Percentiles rank a stretch among this genome's conserved stretches.
Evolutionary conservation across 2,113 vertebrate species (phyloP).

Genomic region (Prionailurus viverrinus): DNA sequence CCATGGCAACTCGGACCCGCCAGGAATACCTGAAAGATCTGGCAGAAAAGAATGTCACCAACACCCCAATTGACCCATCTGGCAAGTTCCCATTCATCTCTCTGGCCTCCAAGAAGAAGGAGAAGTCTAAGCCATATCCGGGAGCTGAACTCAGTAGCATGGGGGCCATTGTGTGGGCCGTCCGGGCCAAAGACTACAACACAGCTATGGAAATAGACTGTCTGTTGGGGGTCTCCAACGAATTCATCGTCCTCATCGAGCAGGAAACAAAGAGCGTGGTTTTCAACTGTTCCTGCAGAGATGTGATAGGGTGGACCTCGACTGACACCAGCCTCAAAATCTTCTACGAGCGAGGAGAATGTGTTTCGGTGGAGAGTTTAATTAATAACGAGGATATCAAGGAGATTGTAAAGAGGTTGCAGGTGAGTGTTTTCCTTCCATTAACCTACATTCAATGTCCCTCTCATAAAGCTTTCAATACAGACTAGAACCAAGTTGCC

Average conservation of each 20-base stretch:
- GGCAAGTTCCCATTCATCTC: conserved; percentile 98
- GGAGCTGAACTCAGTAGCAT: conserved; percentile 95
- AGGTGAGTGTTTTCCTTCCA: conserved; percentile 89
- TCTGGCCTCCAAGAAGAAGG: conserved; percentile 96
- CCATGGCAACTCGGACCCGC: conserved; percentile 97
- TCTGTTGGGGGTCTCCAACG: conserved; percentile 94
- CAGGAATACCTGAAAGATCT: conserved; percentile 98
- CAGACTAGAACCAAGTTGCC: neutral
- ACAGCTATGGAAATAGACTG: conserved; percentile 95
- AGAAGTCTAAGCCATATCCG: conserved; percentile 94
- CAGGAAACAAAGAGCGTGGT: conserved; percentile 95
- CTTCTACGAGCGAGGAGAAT: conserved; percentile 97
- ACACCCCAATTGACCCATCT: conserved; percentile 94
- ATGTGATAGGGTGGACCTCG: conserved; percentile 97
- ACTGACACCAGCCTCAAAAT: conserved; percentile 94
- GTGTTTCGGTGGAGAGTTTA: conserved; percentile 95
- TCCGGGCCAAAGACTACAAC: conserved; percentile 95
- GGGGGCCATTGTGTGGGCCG: conserved; percentile 94
- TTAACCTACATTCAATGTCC: neutral
- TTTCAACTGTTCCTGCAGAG: conserved; percentile 96
- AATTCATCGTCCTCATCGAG: conserved; percentile 95
- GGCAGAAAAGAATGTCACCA: conserved; percentile 97
- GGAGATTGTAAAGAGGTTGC: conserved; percentile 96
- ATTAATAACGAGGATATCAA: conserved; percentile 95
- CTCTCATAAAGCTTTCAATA: neutral